These are phyloP conservation scores for Podarcis cretensis DNA, from an alignment of 2,113 vertebrate species.

Conservation along the genomic window DNA sequence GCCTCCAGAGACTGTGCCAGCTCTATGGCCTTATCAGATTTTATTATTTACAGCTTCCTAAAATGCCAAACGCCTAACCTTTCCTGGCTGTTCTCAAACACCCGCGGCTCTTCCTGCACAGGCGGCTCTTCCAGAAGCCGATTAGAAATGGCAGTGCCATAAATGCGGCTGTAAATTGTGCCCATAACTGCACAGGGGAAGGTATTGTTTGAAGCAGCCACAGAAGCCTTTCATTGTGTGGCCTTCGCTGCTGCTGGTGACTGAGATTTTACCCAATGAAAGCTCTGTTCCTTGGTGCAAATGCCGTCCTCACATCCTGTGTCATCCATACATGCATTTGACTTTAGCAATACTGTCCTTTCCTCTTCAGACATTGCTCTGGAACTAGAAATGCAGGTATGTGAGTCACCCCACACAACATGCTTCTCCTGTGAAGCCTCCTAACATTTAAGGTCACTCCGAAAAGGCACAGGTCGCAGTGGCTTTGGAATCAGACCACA, in stretches of 20 bases:
- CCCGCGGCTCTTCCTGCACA: conserved; percentile 29
- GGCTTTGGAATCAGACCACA: neutral
- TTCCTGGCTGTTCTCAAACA: conserved; percentile 46
- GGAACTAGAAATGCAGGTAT: neutral
- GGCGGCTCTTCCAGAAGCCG: conserved; percentile 24
- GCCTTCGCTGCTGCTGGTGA: neutral
- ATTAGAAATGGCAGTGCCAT: conserved; percentile 41
- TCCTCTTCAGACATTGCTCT: neutral
- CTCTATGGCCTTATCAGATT: conserved; percentile 64
- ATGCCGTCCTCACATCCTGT: neutral
- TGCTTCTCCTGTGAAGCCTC: no score
- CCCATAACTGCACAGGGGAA: neutral
- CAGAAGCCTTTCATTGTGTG: neutral
- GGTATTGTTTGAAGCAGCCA: conserved; percentile 18
- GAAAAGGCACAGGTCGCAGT: neutral
- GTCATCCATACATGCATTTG: neutral
- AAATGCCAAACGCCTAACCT: conserved; percentile 69
- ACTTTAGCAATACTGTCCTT: neutral
- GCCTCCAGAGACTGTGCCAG: conserved; percentile 38
- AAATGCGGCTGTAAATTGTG: conserved; percentile 37
- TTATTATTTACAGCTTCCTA: conserved; percentile 54
- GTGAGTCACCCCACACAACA: neutral
- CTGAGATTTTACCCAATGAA: neutral
- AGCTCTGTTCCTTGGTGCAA: rapidly evolving
- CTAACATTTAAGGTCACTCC: neutral